Evolutionary conservation across 2,113 vertebrate species (phyloP).

Genomic region (Heterotis niloticus): DNA sequence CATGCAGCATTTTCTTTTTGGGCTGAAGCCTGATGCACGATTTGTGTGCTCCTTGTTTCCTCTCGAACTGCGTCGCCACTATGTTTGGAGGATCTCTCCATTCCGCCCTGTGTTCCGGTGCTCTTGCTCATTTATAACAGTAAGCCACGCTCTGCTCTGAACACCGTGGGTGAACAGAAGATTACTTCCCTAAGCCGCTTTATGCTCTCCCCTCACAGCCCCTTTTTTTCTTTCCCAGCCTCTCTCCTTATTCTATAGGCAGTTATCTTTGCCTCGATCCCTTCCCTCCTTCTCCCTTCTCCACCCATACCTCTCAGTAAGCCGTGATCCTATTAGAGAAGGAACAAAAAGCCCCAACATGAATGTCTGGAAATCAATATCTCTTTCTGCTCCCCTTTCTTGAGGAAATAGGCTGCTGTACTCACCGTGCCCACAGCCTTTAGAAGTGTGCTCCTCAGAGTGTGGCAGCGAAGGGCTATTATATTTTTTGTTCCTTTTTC

Average conservation of each 20-base stretch:
- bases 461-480: not conserved
- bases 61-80: not conserved
- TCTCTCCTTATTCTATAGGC: not conserved
- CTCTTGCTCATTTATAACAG: not conserved
- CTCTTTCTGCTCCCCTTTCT: slow-evolving; percentile 9
- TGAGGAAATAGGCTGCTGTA: not conserved
- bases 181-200: slow-evolving; percentile 29
- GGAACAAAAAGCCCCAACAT: slow-evolving; percentile 21
- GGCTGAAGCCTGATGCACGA: not conserved
- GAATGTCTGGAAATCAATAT: slow-evolving; percentile 35
- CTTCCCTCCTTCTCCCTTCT: not conserved
- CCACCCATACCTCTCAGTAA: slow-evolving; percentile 7
- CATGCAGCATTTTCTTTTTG: too few relatives aligned
- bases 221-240: not conserved
- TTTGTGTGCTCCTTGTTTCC: not conserved
- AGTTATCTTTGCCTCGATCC: not conserved
- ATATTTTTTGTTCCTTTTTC: not conserved
- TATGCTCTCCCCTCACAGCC: not conserved
- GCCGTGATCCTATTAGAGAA: slow-evolving; percentile 36
- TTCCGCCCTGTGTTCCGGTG: not conserved
- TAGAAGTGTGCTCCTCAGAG: not conserved
- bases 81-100: not conserved
- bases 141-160: not conserved
- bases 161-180: slow-evolving; percentile 14
- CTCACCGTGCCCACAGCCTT: not conserved